A percentile compares a stretch with the other conserved stretches of the same genome.
These are phyloP conservation scores for Philaethria dido DNA, from an alignment of 2,888 invertebrate species.

Conservation along the genomic window DNA sequence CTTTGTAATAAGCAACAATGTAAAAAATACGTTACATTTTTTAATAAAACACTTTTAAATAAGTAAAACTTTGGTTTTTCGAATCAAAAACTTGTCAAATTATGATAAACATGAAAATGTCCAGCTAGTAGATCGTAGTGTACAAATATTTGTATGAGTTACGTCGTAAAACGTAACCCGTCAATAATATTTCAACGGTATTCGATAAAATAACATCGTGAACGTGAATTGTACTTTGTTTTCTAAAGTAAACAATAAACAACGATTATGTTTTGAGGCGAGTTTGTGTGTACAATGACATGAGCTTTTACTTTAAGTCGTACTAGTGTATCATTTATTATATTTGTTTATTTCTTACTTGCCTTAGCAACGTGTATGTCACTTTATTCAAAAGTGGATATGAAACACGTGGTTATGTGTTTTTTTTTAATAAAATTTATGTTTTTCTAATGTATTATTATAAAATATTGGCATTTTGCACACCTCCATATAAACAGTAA, in stretches of 20 bases:
- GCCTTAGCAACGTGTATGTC: neutral
- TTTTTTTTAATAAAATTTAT: too few species aligned
- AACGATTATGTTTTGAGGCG: constrained; percentile 30
- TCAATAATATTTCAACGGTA: constrained; percentile 41
- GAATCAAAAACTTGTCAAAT: neutral
- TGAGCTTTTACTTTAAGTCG: constrained; percentile 5
- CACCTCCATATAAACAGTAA: too few species aligned
- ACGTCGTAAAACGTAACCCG: constrained; percentile 29
- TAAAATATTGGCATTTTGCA: too few species aligned
- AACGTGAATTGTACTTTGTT: constrained; percentile 36
- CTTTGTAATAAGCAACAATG: too few species aligned
- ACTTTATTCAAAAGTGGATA: too few species aligned
- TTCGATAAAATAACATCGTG: constrained; percentile 38
- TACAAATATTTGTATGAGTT: constrained; percentile 33
- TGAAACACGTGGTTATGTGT: too few species aligned
- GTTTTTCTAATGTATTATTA: too few species aligned
- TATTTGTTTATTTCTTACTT: constrained; percentile 12
- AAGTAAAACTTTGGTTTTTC: neutral
- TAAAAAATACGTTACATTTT: too few species aligned
- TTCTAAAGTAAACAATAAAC: constrained; percentile 37
- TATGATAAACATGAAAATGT: constrained; percentile 14
- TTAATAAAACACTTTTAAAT: too few species aligned
- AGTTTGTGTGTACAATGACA: constrained; percentile 29
- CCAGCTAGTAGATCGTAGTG: constrained; percentile 18
- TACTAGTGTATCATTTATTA: neutral